phyloP scores from a whole-genome alignment of 2,888 invertebrate species.

The Thecocarcelia acutangulata region DNA sequence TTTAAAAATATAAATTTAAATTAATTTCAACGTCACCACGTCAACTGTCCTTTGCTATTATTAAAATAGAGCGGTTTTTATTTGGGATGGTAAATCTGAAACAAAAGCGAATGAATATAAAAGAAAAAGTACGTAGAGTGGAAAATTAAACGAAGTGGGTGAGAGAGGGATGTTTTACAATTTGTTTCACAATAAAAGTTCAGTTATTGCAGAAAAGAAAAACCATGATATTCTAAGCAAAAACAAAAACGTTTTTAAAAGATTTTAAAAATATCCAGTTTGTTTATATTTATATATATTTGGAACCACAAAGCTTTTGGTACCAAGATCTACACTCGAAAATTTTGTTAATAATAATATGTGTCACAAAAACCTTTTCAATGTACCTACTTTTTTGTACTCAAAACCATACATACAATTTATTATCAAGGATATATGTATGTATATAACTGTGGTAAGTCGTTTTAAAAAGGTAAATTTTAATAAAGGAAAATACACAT shows the following conservation, averaged over 20 bases:
- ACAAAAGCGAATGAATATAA: not conserved
- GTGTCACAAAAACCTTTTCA: too few relatives aligned
- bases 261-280: too few relatives aligned
- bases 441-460: slow-evolving; percentile 8
- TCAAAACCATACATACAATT: slow-evolving; percentile 6
- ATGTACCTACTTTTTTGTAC: not conserved
- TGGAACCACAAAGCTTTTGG: too few relatives aligned
- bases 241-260: too few relatives aligned
- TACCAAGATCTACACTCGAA: too few relatives aligned
- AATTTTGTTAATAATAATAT: too few relatives aligned
- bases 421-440: slow-evolving; percentile 15
- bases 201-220: too few relatives aligned
- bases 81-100: not conserved
- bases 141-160: not conserved
- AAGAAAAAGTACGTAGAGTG: not conserved
- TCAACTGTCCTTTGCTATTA: slow-evolving; percentile 24
- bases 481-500: slow-evolving; percentile 19
- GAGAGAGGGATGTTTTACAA: not conserved
- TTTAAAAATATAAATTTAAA: slow-evolving; percentile 4
- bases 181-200: too few relatives aligned
- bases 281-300: too few relatives aligned
- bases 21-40: not conserved
- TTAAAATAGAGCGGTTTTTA: not conserved
- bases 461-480: slow-evolving; percentile 21
- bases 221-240: too few relatives aligned